Conservation (phyloP, 2,888 invertebrate genomes). For the Chrysolina americana region DNA sequence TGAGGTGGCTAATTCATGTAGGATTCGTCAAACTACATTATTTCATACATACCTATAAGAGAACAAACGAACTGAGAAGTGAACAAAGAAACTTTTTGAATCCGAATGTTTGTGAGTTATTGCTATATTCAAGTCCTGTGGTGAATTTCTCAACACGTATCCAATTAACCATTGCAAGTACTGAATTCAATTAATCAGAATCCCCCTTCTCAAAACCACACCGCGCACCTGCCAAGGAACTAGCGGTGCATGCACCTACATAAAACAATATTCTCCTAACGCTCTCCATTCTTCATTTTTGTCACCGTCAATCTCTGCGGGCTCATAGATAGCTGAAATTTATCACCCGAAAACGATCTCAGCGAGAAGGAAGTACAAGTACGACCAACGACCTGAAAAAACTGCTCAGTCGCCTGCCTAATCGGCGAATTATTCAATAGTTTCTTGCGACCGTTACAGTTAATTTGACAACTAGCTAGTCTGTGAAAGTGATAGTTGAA, state of each 20-base stretch:
- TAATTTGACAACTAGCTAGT: conserved; percentile 30
- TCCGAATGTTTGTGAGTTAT: background rate
- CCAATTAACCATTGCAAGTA: background rate
- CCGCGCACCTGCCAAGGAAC: conserved; percentile 7
- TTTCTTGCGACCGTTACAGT: conserved; percentile 41
- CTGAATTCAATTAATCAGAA: background rate
- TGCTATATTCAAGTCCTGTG: background rate
- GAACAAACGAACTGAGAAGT: no score
- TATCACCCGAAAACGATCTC: background rate
- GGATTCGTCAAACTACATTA: no score
- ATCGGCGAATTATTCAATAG: conserved; percentile 42
- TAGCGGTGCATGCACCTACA: conserved; percentile 19
- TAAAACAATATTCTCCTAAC: conserved; percentile 27
- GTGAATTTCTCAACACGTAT: background rate
- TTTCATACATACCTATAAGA: no score
- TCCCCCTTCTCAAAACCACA: conserved; percentile 10
- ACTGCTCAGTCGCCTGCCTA: background rate
- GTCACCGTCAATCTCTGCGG: conserved; percentile 5
- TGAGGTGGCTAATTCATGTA: no score
- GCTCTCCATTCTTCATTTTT: conserved; percentile 27
- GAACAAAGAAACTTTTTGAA: no score
- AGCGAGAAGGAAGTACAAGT: background rate
- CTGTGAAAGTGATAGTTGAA: conserved; percentile 46
- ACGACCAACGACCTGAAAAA: background rate
- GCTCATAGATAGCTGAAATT: conserved; percentile 10